phyloP scores from a whole-genome alignment of 2,797 vertebrate genomes.

The Pygocentrus nattereri region DNA sequence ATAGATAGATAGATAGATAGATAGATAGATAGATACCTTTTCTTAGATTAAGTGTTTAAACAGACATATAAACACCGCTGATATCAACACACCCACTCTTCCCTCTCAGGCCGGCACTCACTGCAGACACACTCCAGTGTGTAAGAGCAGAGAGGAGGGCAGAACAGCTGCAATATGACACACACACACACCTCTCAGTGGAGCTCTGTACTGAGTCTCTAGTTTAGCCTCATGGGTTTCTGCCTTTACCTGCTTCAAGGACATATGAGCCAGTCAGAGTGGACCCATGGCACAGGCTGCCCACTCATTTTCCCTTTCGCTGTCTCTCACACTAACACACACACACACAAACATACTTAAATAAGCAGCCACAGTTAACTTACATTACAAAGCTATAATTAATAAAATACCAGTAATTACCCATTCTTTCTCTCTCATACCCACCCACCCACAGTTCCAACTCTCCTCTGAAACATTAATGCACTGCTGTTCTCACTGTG shows the following conservation, averaged over 20 bases:
- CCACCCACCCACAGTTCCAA: neutral
- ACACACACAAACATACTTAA: conserved; percentile 25
- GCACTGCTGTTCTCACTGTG: neutral
- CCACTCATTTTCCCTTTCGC: neutral
- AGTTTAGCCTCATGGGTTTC: conserved; percentile 35
- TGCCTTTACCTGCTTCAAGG: conserved; percentile 53
- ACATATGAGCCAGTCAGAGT: conserved; percentile 28
- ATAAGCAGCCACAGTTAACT: neutral
- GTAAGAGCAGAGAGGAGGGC: conserved; percentile 30
- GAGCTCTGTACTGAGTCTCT: conserved; percentile 42
- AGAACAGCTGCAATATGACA: conserved; percentile 50
- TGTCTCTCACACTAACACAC: conserved; percentile 25
- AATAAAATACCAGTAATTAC: no score
- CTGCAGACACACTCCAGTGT: conserved; percentile 30
- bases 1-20: neutral
- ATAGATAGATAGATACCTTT: neutral
- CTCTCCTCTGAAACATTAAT: neutral
- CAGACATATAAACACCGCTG: conserved; percentile 38
- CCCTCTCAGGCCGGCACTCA: conserved; percentile 39
- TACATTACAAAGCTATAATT: no score
- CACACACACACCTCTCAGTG: conserved; percentile 39
- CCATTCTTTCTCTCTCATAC: neutral
- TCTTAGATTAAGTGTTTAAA: neutral
- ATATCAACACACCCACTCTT: neutral
- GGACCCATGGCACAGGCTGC: conserved; percentile 2